Evolutionary conservation across 2,113 vertebrate genomes (phyloP).

Genomic region (Grallaria varia): DNA sequence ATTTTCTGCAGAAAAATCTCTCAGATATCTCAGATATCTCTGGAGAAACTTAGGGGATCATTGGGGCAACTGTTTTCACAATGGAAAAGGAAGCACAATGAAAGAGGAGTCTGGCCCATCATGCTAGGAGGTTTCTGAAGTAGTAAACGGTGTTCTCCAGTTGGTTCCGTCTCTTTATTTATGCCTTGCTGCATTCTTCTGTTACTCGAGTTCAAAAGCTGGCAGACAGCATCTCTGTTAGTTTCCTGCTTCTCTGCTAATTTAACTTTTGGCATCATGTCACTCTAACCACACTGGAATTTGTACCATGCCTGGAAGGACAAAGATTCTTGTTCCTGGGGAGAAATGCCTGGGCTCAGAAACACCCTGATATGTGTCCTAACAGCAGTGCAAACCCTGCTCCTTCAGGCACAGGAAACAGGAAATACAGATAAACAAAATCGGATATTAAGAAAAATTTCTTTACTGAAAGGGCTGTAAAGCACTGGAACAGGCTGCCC

Average conservation of each 20-base stretch:
- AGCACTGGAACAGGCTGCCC: background rate
- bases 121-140: background rate
- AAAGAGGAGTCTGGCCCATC: background rate
- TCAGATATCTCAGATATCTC: background rate
- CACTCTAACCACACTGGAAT: background rate
- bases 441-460: background rate
- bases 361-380: background rate
- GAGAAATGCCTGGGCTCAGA: background rate
- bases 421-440: background rate
- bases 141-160: background rate
- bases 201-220: background rate
- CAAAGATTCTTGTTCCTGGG: background rate
- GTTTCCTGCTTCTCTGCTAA: background rate
- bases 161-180: background rate
- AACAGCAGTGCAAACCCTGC: background rate
- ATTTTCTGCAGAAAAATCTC: background rate
- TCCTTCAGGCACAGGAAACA: background rate
- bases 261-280: rapidly evolving
- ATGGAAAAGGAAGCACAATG: background rate
- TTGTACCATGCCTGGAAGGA: background rate
- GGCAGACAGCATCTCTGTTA: background rate
- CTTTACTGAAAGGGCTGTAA: rapidly evolving
- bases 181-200: background rate
- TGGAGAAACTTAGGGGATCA: background rate
- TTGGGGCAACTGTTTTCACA: background rate